Evolutionary conservation across 2,888 invertebrate genomes (phyloP), one percentile per base, ranked within the genome.

Genomic region (Eupsilia transversa): DNA sequence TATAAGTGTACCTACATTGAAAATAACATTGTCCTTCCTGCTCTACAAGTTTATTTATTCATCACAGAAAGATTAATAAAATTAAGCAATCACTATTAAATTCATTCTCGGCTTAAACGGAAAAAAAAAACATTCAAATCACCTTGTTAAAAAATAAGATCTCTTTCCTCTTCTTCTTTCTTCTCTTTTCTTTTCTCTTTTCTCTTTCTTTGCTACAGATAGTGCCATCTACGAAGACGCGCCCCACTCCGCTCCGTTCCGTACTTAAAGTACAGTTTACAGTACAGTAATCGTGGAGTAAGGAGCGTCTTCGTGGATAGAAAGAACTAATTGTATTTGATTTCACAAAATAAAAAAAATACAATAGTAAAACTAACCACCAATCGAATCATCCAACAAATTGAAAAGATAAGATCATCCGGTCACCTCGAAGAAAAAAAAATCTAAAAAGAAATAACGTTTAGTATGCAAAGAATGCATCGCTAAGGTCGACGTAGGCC

Each of bases 401-500:
- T 46, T 23, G 6, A 43, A 65, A 38, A 41, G 10, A 57, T 33
- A 46, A 57, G 1, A n/a, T 2, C 2, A 41, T 49, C 67, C 30
- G 27, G 49, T 74, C 27, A 41, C 14, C 9, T 6, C 2, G 2
- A 43, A 63, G 1, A 57, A 77, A 41, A 59, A 70, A 49, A 30
- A 49, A 56, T 4, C 59, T 38, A 43, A 33, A 20, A 54, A 67
- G 60, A 75, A 57, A 71, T 56, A 49, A 41, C 49, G 61, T 63
- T 82, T 74, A 69, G n/a, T 70, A 78, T 82, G 73, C 74, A 70
- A 78, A 82, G 74, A 80, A 82, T 69, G 74, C 82, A 82, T 14
- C 66, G 27, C 27, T n/a, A 72, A 82, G 82, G 69, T 57, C 78
- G 27, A 41, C 41, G n/a, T 54, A 67, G 82, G 69, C 68, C 23